Conservation (phyloP, 2,113 vertebrate genomes). For the Nipponia nippon region DNA sequence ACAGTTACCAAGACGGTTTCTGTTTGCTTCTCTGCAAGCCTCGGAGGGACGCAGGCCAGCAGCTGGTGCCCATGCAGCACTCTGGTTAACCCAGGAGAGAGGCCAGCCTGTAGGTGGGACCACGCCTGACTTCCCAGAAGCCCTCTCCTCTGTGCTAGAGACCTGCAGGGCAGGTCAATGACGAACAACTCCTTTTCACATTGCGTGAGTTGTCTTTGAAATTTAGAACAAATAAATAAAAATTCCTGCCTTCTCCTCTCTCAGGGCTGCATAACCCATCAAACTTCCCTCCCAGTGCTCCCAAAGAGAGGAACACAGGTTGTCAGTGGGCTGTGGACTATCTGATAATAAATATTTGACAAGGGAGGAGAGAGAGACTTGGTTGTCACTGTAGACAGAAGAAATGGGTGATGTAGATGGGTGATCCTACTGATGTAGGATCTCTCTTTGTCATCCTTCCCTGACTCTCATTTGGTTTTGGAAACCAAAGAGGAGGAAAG, state of each 20-base stretch:
- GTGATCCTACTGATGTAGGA: not conserved
- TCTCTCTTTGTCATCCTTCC: not conserved
- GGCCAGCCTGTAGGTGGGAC: not conserved
- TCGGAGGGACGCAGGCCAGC: not conserved
- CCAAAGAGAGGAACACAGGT: not conserved
- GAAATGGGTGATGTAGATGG: not conserved
- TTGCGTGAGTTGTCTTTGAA: not conserved
- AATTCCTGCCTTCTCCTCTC: not conserved
- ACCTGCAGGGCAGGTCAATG: not conserved
- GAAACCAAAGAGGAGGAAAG: not conserved
- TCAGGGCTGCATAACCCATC: not conserved
- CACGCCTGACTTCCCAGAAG: not conserved
- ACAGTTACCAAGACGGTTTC: not conserved
- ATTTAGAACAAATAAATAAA: not conserved
- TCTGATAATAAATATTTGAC: not conserved
- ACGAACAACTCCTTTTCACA: not conserved
- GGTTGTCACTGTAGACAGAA: not conserved
- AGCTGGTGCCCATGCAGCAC: not conserved
- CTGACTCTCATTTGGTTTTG: not conserved
- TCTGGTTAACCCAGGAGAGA: not conserved
- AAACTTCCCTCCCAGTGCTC: not conserved
- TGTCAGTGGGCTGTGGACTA: not conserved
- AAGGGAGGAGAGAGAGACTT: not conserved
- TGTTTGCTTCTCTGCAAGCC: not conserved
- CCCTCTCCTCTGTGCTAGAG: not conserved